Percentiles rank a stretch among this genome's conserved stretches.
Conservation (phyloP, 2,888 invertebrate genomes). For the Drosophila prostipennis region DNA sequence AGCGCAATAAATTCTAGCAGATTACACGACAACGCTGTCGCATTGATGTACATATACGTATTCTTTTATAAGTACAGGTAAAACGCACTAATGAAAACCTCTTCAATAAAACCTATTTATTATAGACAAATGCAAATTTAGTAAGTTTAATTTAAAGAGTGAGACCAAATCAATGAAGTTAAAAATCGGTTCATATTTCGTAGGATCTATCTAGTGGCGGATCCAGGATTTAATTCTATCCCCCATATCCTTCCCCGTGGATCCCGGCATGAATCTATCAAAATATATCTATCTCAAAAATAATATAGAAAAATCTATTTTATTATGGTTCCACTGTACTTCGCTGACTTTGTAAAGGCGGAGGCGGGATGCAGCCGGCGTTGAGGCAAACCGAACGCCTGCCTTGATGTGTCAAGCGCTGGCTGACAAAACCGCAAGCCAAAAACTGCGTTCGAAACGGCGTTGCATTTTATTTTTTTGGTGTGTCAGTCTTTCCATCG, state of each 20-base stretch:
- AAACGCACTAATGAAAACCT: neutral
- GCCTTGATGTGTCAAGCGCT: conserved; percentile 69
- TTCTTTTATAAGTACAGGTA: neutral
- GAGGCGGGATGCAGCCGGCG: conserved; percentile 23
- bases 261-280: too few species aligned
- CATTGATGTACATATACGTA: conserved; percentile 8
- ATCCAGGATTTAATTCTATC: too few species aligned
- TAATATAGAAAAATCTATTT: too few species aligned
- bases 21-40: conserved; percentile 54
- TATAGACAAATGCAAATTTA: too few species aligned
- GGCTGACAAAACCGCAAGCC: conserved; percentile 40
- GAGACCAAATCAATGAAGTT: too few species aligned
- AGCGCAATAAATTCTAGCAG: conserved; percentile 74
- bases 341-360: conserved; percentile 4
- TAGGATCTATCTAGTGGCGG: too few species aligned
- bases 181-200: too few species aligned
- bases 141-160: too few species aligned
- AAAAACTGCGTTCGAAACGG: conserved; percentile 53
- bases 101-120: too few species aligned
- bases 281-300: too few species aligned
- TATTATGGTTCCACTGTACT: conserved; percentile 1
- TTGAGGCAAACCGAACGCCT: conserved; percentile 24
- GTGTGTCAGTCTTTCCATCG: conserved; percentile 15
- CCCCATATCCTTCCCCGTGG: too few species aligned
- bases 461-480: conserved; percentile 37